Evolutionary conservation across 2,113 vertebrate genomes (phyloP).

Genomic region (Promerops cafer): DNA sequence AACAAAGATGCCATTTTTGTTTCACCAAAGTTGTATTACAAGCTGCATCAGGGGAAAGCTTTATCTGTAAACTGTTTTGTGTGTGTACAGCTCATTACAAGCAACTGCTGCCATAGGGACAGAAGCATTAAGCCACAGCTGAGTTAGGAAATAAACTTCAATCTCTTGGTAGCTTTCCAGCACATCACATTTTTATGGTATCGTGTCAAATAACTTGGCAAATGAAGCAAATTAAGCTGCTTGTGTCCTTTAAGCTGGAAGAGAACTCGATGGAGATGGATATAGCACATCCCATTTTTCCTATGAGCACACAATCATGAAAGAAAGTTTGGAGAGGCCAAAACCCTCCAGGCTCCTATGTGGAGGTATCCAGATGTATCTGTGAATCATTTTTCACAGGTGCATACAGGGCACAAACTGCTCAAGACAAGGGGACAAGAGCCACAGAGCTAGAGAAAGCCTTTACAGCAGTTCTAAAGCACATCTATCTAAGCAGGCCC

Average conservation of each 20-base stretch:
- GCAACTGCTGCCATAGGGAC: background rate
- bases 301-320: background rate
- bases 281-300: background rate
- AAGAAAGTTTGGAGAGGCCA: background rate
- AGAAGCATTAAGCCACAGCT: background rate
- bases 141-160: constrained; percentile 33
- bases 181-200: background rate
- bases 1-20: constrained; percentile 41
- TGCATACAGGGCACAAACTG: background rate
- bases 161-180: constrained; percentile 25
- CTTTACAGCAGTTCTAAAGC: background rate
- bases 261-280: background rate
- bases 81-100: background rate
- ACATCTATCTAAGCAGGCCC: background rate
- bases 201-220: background rate
- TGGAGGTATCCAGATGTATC: background rate
- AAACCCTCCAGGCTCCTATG: background rate
- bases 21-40: background rate
- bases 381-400: background rate
- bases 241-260: background rate
- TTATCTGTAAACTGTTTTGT: constrained; percentile 19
- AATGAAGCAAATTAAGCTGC: constrained; percentile 17
- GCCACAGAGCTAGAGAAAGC: background rate
- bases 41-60: background rate
- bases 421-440: no score